Percentiles rank a stretch among this genome's conserved stretches.
Conservation (phyloP, 2,113 vertebrate genomes). For the Cariama cristata region DNA sequence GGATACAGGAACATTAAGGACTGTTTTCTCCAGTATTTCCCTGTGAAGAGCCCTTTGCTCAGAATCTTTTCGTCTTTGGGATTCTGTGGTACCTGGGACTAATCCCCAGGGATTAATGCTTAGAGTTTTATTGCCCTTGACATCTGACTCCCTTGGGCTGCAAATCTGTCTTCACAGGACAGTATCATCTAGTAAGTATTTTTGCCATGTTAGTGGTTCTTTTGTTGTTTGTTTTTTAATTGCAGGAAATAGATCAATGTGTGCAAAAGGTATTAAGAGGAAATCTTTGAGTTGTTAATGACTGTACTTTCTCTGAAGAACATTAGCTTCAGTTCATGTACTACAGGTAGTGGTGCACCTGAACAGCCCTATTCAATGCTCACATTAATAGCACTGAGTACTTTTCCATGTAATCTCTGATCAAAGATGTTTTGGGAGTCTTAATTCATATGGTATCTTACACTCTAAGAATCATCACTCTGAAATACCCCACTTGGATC, state of each 20-base stretch:
- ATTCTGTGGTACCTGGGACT: not conserved
- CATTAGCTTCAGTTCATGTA: not conserved
- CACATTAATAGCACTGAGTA: not conserved
- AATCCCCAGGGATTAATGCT: not conserved
- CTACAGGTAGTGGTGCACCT: not conserved
- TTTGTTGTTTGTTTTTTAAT: not conserved
- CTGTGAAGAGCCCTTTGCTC: not conserved
- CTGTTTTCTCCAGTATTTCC: not conserved
- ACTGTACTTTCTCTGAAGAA: conserved; percentile 3
- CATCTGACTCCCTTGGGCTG: not conserved
- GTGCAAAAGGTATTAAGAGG: conserved; percentile 1
- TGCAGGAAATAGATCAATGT: conserved; percentile 12
- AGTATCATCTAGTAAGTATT: not conserved
- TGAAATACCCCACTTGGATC: not conserved
- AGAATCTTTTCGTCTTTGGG: not conserved
- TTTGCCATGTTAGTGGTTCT: not conserved
- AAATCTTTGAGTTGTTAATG: conserved; percentile 17
- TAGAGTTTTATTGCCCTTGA: not conserved
- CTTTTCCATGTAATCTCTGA: not conserved
- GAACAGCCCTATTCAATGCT: not conserved
- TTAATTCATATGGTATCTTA: not conserved
- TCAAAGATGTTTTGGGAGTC: not conserved
- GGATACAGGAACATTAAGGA: not conserved
- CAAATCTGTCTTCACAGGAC: not conserved
- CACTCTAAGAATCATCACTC: not conserved